Conservation (phyloP, 1,140 invertebrate species). For the Meloidogyne floridensis region DNA sequence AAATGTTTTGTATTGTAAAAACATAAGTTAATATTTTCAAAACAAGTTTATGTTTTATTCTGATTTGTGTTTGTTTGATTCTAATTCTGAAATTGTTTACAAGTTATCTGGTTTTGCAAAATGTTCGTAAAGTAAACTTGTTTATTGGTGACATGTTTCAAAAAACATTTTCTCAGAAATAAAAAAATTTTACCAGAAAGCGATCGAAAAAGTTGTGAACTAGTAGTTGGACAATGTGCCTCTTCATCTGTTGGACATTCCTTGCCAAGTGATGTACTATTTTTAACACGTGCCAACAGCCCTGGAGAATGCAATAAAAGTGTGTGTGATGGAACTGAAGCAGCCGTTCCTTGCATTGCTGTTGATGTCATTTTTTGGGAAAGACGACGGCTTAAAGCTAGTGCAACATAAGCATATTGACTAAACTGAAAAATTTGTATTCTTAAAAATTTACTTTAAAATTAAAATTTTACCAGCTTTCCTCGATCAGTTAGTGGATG, state of each 20-base stretch:
- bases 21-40: no score
- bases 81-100: no score
- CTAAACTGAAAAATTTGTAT: conserved; percentile 37
- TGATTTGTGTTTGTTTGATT: no score
- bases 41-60: no score
- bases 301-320: neutral
- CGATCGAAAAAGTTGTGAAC: conserved; percentile 34
- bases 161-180: no score
- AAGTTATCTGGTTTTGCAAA: no score
- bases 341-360: conserved; percentile 24
- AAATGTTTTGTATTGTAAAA: no score
- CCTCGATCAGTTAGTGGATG: conserved; percentile 30
- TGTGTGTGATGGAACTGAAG: conserved; percentile 25
- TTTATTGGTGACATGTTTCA: no score
- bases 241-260: conserved; percentile 22
- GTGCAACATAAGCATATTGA: conserved; percentile 43
- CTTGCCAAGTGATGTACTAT: conserved; percentile 30
- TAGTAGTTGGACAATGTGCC: conserved; percentile 30
- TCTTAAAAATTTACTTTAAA: neutral
- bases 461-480: conserved; percentile 25
- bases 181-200: conserved; percentile 36
- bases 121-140: no score
- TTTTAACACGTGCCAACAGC: conserved; percentile 21
- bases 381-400: conserved; percentile 38
- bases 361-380: conserved; percentile 33